phyloP scores from a whole-genome alignment of 23 tunicate genomes.

The Ascidia mentula region DNA sequence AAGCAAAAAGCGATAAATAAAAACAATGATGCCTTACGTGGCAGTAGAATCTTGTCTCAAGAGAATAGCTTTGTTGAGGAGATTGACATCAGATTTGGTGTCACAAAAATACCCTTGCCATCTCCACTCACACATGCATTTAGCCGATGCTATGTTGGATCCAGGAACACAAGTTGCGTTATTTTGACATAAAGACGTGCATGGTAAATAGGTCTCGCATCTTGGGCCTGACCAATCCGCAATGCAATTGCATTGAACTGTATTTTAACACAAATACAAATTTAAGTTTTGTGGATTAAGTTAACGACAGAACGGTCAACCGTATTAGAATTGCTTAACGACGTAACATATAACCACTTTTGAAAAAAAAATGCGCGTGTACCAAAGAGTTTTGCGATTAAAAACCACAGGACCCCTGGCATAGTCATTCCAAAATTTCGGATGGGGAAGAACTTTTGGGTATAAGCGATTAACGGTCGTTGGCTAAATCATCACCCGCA shows the following conservation, averaged over 20 bases:
- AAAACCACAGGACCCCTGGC: too few relatives aligned
- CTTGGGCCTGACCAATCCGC: not conserved
- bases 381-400: too few relatives aligned
- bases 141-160: not conserved
- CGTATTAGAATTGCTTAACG: too few relatives aligned
- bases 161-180: not conserved
- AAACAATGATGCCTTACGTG: not conserved
- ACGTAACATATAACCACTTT: too few relatives aligned
- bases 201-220: not conserved
- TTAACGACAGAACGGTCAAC: too few relatives aligned
- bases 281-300: too few relatives aligned
- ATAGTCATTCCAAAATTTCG: too few relatives aligned
- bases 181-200: not conserved
- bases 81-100: not conserved
- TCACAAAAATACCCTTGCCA: slow-evolving; percentile 11
- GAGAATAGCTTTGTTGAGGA: not conserved
- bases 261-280: not conserved
- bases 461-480: too few relatives aligned
- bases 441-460: too few relatives aligned
- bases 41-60: slow-evolving; percentile 5
- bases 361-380: too few relatives aligned
- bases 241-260: not conserved
- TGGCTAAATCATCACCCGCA: too few relatives aligned
- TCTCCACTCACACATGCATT: slow-evolving; percentile 19
- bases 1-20: not conserved